phyloP scores from a whole-genome alignment of 92 coral and sea anemone species.

The Epizoanthus illoricatus region DNA sequence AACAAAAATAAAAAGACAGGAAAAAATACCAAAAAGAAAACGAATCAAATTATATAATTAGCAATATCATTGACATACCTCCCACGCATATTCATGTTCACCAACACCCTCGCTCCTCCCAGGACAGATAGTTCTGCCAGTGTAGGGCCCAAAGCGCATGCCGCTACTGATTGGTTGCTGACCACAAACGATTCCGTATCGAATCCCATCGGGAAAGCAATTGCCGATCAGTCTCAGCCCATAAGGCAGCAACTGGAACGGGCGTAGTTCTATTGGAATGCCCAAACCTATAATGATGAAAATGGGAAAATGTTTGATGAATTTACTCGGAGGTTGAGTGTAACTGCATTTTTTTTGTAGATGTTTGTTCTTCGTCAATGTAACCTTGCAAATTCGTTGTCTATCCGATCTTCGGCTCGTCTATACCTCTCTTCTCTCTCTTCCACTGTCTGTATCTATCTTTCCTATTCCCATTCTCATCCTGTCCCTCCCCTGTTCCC shows the following conservation, averaged over 20 bases:
- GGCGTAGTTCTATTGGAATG: neutral
- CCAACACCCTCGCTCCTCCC: constrained; percentile 36
- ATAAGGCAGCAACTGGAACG: constrained; percentile 46
- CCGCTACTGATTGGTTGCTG: constrained; percentile 80
- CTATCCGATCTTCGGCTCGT: too few species aligned
- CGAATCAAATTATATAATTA: too few species aligned
- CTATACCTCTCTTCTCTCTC: too few species aligned
- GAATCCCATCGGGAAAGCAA: constrained; percentile 40
- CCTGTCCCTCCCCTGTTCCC: too few species aligned
- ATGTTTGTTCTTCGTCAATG: too few species aligned
- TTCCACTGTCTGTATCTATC: too few species aligned
- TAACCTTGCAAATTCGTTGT: too few species aligned
- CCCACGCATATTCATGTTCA: constrained; percentile 73
- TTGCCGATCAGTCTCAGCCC: constrained; percentile 42
- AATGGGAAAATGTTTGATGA: neutral
- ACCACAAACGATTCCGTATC: constrained; percentile 82
- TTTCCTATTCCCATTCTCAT: too few species aligned
- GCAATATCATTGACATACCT: constrained; percentile 50
- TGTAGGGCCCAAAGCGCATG: constrained; percentile 86
- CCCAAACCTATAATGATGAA: neutral
- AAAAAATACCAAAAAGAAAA: too few species aligned
- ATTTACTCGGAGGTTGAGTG: too few species aligned
- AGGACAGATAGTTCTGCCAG: constrained; percentile 56
- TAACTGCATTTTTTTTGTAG: neutral
- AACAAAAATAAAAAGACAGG: too few species aligned